phyloP scores from a whole-genome alignment of 2,113 vertebrate genomes.

The Alligator sinensis region DNA sequence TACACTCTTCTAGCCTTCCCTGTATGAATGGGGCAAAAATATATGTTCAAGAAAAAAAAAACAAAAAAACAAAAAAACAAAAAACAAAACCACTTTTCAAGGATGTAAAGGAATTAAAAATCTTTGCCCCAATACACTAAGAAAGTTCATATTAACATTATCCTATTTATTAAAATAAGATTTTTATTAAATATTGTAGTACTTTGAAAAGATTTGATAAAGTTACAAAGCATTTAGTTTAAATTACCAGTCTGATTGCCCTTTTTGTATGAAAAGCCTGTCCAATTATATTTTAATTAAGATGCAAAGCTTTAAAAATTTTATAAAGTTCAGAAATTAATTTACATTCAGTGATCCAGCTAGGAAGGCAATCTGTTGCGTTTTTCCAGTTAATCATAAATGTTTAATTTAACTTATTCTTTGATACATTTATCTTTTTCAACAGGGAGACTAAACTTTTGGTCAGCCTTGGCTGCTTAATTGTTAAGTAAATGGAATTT shows the following conservation, averaged over 20 bases:
- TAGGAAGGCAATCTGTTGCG: not conserved
- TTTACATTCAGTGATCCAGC: not conserved
- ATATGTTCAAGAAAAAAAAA: too few species aligned
- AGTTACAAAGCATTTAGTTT: not conserved
- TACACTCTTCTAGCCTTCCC: fast-evolving
- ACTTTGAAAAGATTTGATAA: not conserved
- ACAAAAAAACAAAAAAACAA: not conserved
- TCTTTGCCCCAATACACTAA: not conserved
- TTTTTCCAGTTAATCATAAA: not conserved
- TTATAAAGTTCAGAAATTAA: not conserved
- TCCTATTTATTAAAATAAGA: not conserved
- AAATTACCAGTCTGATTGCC: not conserved
- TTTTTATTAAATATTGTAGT: not conserved
- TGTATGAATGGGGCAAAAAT: not conserved
- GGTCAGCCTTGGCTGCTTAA: not conserved
- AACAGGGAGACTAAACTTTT: not conserved
- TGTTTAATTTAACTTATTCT: not conserved
- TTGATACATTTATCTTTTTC: not conserved
- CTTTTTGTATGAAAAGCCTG: not conserved
- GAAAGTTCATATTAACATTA: not conserved
- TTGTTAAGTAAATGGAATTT: not conserved
- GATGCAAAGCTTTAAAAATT: not conserved
- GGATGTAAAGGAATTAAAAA: not conserved
- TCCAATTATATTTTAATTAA: not conserved
- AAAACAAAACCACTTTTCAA: not conserved